Percentiles rank a stretch among this genome's conserved stretches.
These are phyloP conservation scores for Dicaeum eximium DNA, from an alignment of 2,113 vertebrate species.

Conservation along the genomic window DNA sequence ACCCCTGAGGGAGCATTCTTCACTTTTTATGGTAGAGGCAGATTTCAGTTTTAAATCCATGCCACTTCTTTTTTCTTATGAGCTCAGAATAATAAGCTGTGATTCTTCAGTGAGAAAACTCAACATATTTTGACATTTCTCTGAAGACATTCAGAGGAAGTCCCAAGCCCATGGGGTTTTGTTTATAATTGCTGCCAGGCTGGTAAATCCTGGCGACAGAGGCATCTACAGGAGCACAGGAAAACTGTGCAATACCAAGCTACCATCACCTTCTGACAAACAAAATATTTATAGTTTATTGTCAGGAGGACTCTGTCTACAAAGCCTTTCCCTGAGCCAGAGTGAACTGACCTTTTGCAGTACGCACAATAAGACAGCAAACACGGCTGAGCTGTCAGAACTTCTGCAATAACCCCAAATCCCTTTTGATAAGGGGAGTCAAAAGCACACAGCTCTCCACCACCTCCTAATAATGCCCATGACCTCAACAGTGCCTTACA, in stretches of 20 bases:
- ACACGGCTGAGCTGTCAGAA: not conserved
- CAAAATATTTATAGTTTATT: constrained; percentile 22
- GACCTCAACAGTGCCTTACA: constrained; percentile 7
- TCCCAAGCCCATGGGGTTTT: not conserved
- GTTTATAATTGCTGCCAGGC: not conserved
- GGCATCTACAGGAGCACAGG: not conserved
- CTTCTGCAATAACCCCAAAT: constrained; percentile 48
- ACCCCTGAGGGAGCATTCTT: not conserved
- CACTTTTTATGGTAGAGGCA: not conserved
- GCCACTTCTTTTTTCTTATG: not conserved
- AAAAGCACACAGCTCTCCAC: constrained; percentile 8
- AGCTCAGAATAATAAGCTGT: not conserved
- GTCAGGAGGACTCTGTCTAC: constrained; percentile 11
- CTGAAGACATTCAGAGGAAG: not conserved
- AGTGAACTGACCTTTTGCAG: constrained; percentile 38
- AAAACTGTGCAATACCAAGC: not conserved
- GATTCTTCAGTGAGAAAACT: not conserved
- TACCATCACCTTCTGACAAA: constrained; percentile 27
- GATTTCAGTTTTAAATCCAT: not conserved
- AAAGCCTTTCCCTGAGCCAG: constrained; percentile 4
- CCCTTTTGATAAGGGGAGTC: constrained; percentile 37
- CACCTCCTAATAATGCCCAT: not conserved
- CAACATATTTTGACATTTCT: not conserved
- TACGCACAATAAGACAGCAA: not conserved
- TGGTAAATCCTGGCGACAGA: not conserved